phyloP scores from a whole-genome alignment of 2,113 vertebrate species.

The Tupaia tana region DNA sequence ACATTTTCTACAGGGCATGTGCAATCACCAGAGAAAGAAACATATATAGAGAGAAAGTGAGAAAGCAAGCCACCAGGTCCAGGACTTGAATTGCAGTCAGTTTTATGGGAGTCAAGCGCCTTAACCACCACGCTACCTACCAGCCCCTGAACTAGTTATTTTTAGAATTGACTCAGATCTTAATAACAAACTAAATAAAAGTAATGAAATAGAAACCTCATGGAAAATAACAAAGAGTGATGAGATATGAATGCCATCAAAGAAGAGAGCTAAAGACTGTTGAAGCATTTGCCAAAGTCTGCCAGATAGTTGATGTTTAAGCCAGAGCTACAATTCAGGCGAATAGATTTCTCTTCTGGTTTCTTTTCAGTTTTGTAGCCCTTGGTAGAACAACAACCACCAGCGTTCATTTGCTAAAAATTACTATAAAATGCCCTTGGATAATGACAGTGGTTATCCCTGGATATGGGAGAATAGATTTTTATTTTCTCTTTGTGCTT shows the following conservation, averaged over 20 bases:
- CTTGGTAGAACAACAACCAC: not conserved
- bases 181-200: not conserved
- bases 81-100: no score
- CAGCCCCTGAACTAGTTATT: not conserved
- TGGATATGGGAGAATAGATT: not conserved
- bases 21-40: no score
- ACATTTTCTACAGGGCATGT: no score
- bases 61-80: no score
- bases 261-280: not conserved
- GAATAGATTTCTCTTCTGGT: not conserved
- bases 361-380: not conserved
- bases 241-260: not conserved
- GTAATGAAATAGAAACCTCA: not conserved
- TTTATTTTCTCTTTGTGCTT: slow-evolving; percentile 24
- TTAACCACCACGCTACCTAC: no score
- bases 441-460: not conserved
- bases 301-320: not conserved
- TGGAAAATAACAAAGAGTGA: not conserved
- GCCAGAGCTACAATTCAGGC: not conserved
- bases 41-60: no score
- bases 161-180: not conserved
- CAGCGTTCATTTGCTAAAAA: not conserved
- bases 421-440: not conserved
- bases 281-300: not conserved
- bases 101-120: no score